These are phyloP conservation scores for Fregata magnificens DNA, from an alignment of 2,113 vertebrate genomes.

Conservation along the genomic window DNA sequence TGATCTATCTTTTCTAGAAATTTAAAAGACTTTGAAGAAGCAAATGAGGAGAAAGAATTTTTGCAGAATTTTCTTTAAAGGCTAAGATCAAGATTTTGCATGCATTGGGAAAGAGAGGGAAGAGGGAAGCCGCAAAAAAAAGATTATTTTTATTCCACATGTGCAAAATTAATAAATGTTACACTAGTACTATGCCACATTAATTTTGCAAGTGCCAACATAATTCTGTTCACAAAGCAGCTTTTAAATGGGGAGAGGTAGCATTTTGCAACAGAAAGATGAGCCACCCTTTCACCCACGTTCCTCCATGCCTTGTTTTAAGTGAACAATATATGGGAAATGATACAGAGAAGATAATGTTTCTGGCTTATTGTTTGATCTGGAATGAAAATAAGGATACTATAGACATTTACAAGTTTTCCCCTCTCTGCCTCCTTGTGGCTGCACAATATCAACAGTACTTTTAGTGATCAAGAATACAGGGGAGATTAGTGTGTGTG, in stretches of 20 bases:
- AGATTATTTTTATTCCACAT: not conserved
- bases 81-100: not conserved
- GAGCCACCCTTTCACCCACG: not conserved
- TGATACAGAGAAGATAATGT: not conserved
- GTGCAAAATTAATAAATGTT: not conserved
- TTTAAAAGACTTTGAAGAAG: not conserved
- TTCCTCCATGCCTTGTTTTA: not conserved
- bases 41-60: not conserved
- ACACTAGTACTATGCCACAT: not conserved
- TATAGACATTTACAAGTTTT: not conserved
- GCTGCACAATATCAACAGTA: not conserved
- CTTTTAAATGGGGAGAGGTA: not conserved
- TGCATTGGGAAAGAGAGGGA: not conserved
- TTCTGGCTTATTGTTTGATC: not conserved
- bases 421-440: not conserved
- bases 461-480: not conserved
- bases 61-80: not conserved
- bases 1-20: not conserved
- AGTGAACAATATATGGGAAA: not conserved
- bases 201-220: not conserved
- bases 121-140: not conserved
- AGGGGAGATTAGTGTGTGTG: not conserved
- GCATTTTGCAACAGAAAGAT: not conserved
- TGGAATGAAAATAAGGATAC: not conserved
- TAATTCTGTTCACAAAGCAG: not conserved